Percentiles rank a stretch among this genome's conserved stretches.
phyloP scores from a whole-genome alignment of 92 coral and sea anemone genomes.

The Bergia puertoricense region DNA sequence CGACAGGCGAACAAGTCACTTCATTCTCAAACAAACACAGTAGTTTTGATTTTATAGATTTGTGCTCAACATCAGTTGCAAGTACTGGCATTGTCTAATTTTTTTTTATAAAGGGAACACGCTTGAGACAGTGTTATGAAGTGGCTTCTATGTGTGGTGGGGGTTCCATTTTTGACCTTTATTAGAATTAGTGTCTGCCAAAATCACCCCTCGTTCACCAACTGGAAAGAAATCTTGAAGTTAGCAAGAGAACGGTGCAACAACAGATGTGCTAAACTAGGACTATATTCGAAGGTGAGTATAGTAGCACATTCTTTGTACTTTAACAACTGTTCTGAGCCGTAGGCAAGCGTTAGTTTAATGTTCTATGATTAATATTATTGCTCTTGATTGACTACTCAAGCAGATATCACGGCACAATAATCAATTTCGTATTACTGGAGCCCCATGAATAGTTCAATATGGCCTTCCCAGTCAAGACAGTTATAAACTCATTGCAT shows the following conservation, averaged over 20 bases:
- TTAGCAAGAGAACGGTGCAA: slow-evolving; percentile 5
- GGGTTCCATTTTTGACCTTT: not conserved
- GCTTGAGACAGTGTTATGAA: not conserved
- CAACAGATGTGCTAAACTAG: not conserved
- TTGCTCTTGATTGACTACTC: not conserved
- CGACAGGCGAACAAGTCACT: not conserved
- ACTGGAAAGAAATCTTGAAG: not conserved
- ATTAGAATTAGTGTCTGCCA: not conserved
- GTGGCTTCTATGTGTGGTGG: not conserved
- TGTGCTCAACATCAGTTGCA: not conserved
- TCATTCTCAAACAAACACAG: not conserved
- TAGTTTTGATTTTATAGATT: not conserved
- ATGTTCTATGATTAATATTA: not conserved
- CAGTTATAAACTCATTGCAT: not conserved
- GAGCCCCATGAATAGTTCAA: not conserved
- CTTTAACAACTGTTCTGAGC: not conserved
- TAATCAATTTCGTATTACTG: not conserved
- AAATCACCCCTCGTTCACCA: not conserved
- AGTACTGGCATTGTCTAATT: too few species aligned
- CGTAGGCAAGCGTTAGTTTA: too few species aligned
- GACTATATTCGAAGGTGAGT: not conserved
- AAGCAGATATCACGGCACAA: not conserved
- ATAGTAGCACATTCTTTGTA: not conserved
- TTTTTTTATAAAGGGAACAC: not conserved
- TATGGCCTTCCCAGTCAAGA: not conserved